Percentiles rank a stretch among this genome's conserved stretches.
Conservation (phyloP, 2,888 invertebrate genomes). For the Metalampra italica region DNA sequence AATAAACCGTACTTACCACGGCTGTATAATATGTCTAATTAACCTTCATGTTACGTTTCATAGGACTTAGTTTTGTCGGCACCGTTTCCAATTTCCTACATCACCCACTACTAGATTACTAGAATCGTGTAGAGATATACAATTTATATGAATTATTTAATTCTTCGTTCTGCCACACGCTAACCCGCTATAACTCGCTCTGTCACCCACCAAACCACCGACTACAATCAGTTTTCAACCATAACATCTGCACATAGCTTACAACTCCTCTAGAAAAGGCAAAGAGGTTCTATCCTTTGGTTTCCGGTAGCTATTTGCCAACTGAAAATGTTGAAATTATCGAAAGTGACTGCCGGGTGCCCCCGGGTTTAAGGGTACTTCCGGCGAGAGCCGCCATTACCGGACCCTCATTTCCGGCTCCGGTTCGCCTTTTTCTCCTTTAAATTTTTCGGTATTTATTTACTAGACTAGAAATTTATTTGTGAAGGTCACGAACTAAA, state of each 20-base stretch:
- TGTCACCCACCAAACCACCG: too few relatives aligned
- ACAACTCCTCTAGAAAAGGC: not conserved
- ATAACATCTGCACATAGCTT: not conserved
- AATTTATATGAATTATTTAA: too few relatives aligned
- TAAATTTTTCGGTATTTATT: not conserved
- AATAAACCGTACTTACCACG: too few relatives aligned
- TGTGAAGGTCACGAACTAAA: too few relatives aligned
- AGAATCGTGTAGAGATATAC: too few relatives aligned
- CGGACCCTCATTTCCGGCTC: conserved; percentile 49
- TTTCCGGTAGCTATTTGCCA: conserved; percentile 40
- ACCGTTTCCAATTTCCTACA: too few relatives aligned
- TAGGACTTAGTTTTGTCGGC: too few relatives aligned
- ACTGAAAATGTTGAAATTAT: conserved; percentile 31
- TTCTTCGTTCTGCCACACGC: too few relatives aligned
- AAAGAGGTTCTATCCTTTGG: conserved; percentile 21
- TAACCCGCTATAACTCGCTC: too few relatives aligned
- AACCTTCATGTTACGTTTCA: too few relatives aligned
- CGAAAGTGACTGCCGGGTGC: conserved; percentile 38
- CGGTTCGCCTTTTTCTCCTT: conserved; percentile 19
- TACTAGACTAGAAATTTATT: not conserved
- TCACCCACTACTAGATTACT: too few relatives aligned
- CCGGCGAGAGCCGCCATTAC: conserved; percentile 50
- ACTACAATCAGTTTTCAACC: conserved; percentile 14
- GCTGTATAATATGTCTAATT: too few relatives aligned
- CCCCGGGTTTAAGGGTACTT: conserved; percentile 18